Conservation (phyloP, 2,888 invertebrate genomes). For the Amphipyra tragopoginis region DNA sequence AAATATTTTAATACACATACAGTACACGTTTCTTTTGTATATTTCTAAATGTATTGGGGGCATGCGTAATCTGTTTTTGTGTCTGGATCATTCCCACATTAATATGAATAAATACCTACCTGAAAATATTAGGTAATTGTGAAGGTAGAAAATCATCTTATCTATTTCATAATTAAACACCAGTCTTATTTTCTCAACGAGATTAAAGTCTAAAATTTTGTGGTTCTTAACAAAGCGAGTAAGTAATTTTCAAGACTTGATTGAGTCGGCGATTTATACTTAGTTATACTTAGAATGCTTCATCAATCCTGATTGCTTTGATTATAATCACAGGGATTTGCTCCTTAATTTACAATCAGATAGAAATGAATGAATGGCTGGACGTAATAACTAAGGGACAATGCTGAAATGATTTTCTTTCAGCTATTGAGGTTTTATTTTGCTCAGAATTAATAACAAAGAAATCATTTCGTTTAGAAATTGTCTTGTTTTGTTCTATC, state of each 20-base stretch:
- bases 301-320: constrained; percentile 23
- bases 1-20: too few relatives aligned
- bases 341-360: constrained; percentile 25
- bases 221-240: constrained; percentile 11
- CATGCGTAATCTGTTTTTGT: too few relatives aligned
- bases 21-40: too few relatives aligned
- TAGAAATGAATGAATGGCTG: constrained; percentile 20
- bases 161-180: neutral
- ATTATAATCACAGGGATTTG: constrained; percentile 31
- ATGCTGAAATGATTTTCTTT: constrained; percentile 14
- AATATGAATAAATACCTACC: too few relatives aligned
- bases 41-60: too few relatives aligned
- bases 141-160: too few relatives aligned
- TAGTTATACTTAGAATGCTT: constrained; percentile 9
- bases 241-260: constrained; percentile 7
- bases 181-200: constrained; percentile 4
- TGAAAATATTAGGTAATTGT: too few relatives aligned
- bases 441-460: too few relatives aligned
- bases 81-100: too few relatives aligned
- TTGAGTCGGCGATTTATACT: constrained; percentile 11
- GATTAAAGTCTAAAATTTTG: constrained; percentile 7
- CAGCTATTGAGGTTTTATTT: neutral
- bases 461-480: too few relatives aligned
- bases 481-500: too few relatives aligned
- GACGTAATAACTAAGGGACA: constrained; percentile 9